A percentile compares a stretch with the other conserved stretches of the same genome.
Conservation (phyloP, 2,888 invertebrate genomes). For the Volucella zonaria region DNA sequence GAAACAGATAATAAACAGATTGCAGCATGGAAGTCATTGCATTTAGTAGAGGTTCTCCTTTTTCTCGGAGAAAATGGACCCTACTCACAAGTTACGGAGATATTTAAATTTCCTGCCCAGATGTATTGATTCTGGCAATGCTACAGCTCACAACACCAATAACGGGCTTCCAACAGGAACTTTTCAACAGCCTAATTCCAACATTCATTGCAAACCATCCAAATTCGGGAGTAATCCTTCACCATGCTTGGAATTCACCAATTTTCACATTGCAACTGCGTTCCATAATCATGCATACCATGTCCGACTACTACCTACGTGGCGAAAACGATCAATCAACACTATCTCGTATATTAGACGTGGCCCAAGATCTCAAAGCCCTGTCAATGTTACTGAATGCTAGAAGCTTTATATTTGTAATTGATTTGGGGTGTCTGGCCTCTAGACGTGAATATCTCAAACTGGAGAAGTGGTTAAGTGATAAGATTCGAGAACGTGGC, state of each 20-base stretch:
- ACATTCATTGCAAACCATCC: slow-evolving; percentile 97
- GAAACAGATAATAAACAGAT: slow-evolving; percentile 97
- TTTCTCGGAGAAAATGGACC: slow-evolving; percentile 94
- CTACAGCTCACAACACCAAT: slow-evolving; percentile 93
- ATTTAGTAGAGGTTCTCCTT: slow-evolving; percentile 94
- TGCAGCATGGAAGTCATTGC: slow-evolving; percentile 95
- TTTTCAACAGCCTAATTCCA: slow-evolving; percentile 93
- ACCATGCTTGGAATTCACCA: slow-evolving; percentile 97
- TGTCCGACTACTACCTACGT: slow-evolving; percentile 98
- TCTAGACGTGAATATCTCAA: slow-evolving; percentile 98
- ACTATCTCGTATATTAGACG: slow-evolving; percentile 96
- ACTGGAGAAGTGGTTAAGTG: slow-evolving; percentile 98
- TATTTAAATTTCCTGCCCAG: slow-evolving; percentile 96
- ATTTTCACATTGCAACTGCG: slow-evolving; percentile 87
- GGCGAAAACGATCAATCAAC: slow-evolving; percentile 97
- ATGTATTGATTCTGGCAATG: slow-evolving; percentile 94
- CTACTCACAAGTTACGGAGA: slow-evolving; percentile 89
- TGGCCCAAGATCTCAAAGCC: slow-evolving; percentile 97
- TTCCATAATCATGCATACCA: slow-evolving; percentile 95
- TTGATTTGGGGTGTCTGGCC: slow-evolving; percentile 98
- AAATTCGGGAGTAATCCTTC: slow-evolving; percentile 97
- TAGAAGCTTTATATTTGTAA: slow-evolving; percentile 96
- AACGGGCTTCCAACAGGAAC: slow-evolving; percentile 91
- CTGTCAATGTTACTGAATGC: slow-evolving; percentile 95
- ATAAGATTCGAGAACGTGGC: slow-evolving; percentile 97